These are phyloP conservation scores for Phaethornis superciliosus DNA, from an alignment of 2,113 vertebrate species.

Conservation along the genomic window DNA sequence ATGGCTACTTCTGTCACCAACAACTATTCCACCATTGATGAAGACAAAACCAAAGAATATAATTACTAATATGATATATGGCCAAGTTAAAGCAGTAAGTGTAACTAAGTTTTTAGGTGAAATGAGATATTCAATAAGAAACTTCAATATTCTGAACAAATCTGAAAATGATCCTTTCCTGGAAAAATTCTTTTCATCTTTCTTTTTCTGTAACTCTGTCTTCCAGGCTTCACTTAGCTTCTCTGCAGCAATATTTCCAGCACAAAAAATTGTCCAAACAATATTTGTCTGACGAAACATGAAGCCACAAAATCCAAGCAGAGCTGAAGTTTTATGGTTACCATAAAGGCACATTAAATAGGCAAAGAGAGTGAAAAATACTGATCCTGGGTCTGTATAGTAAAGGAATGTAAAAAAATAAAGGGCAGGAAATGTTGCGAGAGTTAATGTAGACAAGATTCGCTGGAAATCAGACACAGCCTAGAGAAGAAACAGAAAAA, in stretches of 20 bases:
- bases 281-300: conserved; percentile 97
- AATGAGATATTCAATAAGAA: conserved; percentile 77
- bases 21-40: conserved; percentile 89
- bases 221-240: conserved; percentile 89
- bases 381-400: conserved; percentile 93
- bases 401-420: conserved; percentile 99
- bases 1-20: conserved; percentile 90
- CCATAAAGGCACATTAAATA: conserved; percentile 96
- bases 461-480: conserved; percentile 81
- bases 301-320: conserved; percentile 89
- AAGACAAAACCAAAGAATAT: conserved; percentile 82
- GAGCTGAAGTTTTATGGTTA: conserved; percentile 89
- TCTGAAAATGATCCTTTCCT: conserved; percentile 76
- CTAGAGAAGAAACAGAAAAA: conserved; percentile 68
- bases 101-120: conserved; percentile 72
- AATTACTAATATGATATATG: conserved; percentile 77
- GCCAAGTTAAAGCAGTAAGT: conserved; percentile 82
- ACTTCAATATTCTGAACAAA: conserved; percentile 73
- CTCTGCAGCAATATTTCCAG: conserved; percentile 83
- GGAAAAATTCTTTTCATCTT: conserved; percentile 79
- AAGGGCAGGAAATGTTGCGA: conserved; percentile 91
- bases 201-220: conserved; percentile 84
- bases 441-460: conserved; percentile 84
- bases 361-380: conserved; percentile 93
- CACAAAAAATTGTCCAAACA: conserved; percentile 93